Evolutionary conservation across 2,797 vertebrate species (phyloP).

Genomic region (Pteronotus mesoamericanus): DNA sequence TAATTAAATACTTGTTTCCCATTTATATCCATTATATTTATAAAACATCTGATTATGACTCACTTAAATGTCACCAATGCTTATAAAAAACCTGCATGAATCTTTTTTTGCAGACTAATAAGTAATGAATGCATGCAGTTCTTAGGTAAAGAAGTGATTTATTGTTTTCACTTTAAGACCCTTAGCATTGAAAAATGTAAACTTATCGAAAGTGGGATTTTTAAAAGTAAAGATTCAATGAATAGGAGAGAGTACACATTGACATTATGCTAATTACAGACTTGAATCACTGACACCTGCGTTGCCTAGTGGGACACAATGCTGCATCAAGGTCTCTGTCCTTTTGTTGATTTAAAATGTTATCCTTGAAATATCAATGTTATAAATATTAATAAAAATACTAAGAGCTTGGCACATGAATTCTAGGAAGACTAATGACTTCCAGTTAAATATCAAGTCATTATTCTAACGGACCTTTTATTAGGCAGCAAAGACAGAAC

Average conservation of each 20-base stretch:
- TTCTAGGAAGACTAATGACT: conserved; percentile 73
- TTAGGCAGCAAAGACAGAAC: conserved; percentile 42
- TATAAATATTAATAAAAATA: conserved; percentile 77
- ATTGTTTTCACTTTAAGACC: conserved; percentile 29
- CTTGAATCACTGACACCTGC: conserved; percentile 22
- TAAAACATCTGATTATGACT: neutral
- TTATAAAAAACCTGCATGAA: neutral
- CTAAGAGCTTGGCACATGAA: conserved; percentile 60
- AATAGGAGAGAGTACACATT: neutral
- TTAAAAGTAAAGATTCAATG: conserved; percentile 1
- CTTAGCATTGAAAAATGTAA: conserved; percentile 27
- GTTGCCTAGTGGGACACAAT: conserved; percentile 19
- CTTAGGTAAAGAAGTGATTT: conserved; percentile 2
- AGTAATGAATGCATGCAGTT: conserved; percentile 35
- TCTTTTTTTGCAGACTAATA: neutral
- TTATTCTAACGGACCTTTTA: conserved; percentile 67
- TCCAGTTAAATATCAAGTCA: conserved; percentile 72
- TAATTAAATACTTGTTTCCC: neutral
- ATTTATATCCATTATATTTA: neutral
- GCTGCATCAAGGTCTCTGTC: conserved; percentile 63
- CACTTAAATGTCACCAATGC: conserved; percentile 12
- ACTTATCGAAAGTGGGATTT: conserved; percentile 20
- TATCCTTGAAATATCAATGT: conserved; percentile 71
- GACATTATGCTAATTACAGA: conserved; percentile 65
- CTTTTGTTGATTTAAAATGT: conserved; percentile 75